Evolutionary conservation across 1,140 invertebrate genomes (phyloP), one percentile per base, ranked within the genome.

Genomic region (Nasonia giraulti): DNA sequence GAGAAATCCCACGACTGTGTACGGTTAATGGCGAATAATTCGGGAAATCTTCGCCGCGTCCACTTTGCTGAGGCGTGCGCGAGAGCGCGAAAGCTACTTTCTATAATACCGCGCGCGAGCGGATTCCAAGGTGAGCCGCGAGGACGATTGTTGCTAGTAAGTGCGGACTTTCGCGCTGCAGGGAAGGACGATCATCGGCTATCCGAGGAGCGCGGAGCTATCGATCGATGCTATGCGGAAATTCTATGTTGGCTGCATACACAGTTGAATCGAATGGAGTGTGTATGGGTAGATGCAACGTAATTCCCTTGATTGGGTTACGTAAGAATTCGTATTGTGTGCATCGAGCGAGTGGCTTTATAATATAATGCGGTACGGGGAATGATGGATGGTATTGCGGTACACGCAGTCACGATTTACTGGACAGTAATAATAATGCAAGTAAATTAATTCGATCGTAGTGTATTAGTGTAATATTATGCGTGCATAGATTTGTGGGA

Each of bases 141-240:
- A 85, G 23, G 74, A 68, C 37, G 17, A 85, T 85, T 47, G 55
- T 81, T 81, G 74, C 80, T 81, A 80, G 81, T 75, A 85, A 27
- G 69, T n/a, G 27, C 66, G 73, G 75, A 85, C 84, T 85, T 85
- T 85, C 84, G 44, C 47, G n/a, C 68, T 11, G 40, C 33, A 37
- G 33, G 11, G 4, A 8, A 76, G 47, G 12, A 50, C 17, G 75
- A 71, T 71, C 68, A 12, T 71, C 68, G 40, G 6, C 40, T 44
- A 1, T 44, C 5, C 33, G 33, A 37, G 5, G 33, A 4, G 33
- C 33, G 33, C 33, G 33, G 33, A 37, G 2, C 33, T 4, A 37
- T 31, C 68, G 68, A n/a, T 62, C 55, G 68, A 71, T 31, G 68
- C 68, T 71, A n/a, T 33, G 68, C 68, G 23, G 68, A 33, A 71